These are phyloP conservation scores for Odontamblyopus rebecca DNA, from an alignment of 2,797 vertebrate species.

Conservation along the genomic window DNA sequence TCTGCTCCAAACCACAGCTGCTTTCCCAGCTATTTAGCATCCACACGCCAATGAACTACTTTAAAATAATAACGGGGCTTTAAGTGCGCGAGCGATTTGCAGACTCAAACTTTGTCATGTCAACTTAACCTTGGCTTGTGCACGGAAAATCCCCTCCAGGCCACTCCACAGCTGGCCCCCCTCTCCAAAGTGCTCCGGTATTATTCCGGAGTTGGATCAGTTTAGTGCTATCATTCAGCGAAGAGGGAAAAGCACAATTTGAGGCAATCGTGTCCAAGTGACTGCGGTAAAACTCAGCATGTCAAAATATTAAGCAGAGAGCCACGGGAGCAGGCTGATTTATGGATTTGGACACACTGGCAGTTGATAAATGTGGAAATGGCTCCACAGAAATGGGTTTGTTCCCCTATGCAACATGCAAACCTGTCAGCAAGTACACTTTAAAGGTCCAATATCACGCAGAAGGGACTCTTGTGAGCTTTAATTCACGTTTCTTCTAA, in stretches of 20 bases:
- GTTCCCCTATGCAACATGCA: background rate
- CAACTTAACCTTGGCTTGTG: constrained; percentile 20
- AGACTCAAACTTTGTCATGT: constrained; percentile 33
- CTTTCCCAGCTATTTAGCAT: constrained; percentile 55
- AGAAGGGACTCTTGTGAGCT: too few relatives aligned
- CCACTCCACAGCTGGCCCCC: background rate
- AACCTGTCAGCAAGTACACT: background rate
- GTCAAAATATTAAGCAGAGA: background rate
- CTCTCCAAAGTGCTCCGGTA: background rate
- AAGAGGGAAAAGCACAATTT: constrained; percentile 1
- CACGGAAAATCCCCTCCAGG: background rate
- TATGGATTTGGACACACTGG: background rate
- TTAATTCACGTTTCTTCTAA: too few relatives aligned
- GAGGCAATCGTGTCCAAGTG: background rate
- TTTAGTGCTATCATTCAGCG: constrained; percentile 1
- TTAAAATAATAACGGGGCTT: constrained; percentile 52
- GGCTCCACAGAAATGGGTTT: background rate
- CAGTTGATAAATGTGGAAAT: background rate
- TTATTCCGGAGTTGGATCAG: background rate
- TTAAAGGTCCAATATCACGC: background rate
- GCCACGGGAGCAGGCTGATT: background rate
- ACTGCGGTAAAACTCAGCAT: background rate
- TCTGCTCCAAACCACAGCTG: constrained; percentile 41
- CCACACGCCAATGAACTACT: constrained; percentile 36
- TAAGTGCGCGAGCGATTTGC: constrained; percentile 37